A percentile compares a stretch with the other conserved stretches of the same genome.
phyloP scores from a whole-genome alignment of 2,113 vertebrate species.

The Mormoops blainvillei region DNA sequence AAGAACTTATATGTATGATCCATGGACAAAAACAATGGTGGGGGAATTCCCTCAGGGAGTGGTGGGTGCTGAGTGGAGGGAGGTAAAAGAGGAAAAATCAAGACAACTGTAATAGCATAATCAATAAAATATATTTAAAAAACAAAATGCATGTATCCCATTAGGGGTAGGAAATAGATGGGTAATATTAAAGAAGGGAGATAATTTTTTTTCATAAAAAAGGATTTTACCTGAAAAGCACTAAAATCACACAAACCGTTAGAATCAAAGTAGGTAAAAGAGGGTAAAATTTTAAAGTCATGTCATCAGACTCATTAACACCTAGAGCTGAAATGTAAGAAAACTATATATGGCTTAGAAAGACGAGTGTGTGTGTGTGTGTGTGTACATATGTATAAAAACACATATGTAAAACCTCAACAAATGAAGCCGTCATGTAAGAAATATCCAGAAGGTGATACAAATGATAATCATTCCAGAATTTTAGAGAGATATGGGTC shows the following conservation, averaged over 20 bases:
- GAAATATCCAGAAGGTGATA: background rate
- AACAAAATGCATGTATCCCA: background rate
- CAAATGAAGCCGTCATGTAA: background rate
- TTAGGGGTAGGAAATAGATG: background rate
- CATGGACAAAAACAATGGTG: too few relatives aligned
- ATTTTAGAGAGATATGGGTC: background rate
- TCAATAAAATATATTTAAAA: too few relatives aligned
- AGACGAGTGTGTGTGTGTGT: background rate
- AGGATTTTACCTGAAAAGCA: background rate
- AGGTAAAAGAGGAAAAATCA: too few relatives aligned
- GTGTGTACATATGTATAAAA: background rate
- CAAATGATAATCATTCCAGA: background rate
- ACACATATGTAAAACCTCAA: background rate
- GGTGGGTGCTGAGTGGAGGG: too few relatives aligned
- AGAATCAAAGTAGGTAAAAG: background rate
- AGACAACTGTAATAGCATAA: too few relatives aligned
- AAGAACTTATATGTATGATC: too few relatives aligned
- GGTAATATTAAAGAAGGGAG: background rate
- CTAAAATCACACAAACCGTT: background rate
- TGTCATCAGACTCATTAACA: background rate
- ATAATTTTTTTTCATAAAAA: background rate
- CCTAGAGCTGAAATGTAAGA: background rate
- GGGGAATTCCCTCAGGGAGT: too few relatives aligned
- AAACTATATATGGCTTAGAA: background rate
- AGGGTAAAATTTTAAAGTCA: background rate